Base-by-base conservation (phyloP, 2,888 invertebrate species). In the Oegoconia quadripuncta region DNA sequence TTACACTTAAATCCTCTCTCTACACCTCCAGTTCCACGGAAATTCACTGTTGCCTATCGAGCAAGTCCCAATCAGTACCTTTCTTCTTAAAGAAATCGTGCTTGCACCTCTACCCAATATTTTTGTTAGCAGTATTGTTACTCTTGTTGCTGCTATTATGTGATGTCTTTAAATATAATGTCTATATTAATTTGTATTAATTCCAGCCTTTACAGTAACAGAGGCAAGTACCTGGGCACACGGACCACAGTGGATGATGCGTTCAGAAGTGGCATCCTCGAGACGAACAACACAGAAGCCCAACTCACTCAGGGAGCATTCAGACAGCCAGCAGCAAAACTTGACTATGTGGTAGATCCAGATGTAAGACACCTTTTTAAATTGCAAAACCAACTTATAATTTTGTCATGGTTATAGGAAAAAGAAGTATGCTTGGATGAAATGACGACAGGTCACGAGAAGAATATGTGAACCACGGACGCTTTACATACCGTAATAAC, bases 231-330 rank as follows among this genome's bases (percentile, higher is more conserved):
- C 17, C n/a, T 56, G 8, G 58, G 62, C 13, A 56, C 48, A 8
- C 47, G 58, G 17, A 50, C 61, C 0, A 39, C 49, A 1, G 64
- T 70, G 6, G 64, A 71, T 11, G 59, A 62, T 14, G 33, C n/a
- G 0, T 13, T 62, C 0, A 51, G 69, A 13, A 58, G 57, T 2
- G 73, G 73, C 1, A 59, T 56, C 3, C 39, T 70, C 1, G 46
- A 54, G 2, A 1, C 56, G 7, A 72, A 72, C 45, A 59, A 64
- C 39, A 71, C 68, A 0, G 58, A 70, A 14, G 71, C 62, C 0
- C 66, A 63, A n/a, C 41, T 64, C 2, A 73, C 71, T 0, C 59
- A 68, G 33, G 74, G 70, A 69, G 30, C 63, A 64, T 0, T 46
- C 64, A 9, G 68, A 58, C 3, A 36, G 20, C 29, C 22, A 1